These are phyloP conservation scores for Odocoileus hemionus DNA, from an alignment of 2,113 vertebrate species.

Conservation along the genomic window DNA sequence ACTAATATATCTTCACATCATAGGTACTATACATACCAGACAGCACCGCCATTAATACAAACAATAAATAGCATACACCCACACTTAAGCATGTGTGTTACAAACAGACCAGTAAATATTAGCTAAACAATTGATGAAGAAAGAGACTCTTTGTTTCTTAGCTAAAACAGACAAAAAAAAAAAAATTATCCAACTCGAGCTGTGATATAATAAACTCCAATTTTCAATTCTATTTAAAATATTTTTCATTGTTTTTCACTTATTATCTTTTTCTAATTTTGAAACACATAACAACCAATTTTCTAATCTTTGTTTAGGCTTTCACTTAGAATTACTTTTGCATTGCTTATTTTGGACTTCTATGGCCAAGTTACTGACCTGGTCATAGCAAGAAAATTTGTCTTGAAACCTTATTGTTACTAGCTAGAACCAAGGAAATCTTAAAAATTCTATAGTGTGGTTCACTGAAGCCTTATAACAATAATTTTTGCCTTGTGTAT, in stretches of 20 bases:
- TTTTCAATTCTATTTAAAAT: not conserved
- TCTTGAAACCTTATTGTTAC: not conserved
- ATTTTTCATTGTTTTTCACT: not conserved
- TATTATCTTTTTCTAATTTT: not conserved
- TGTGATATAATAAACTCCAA: not conserved
- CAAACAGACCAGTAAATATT: not conserved
- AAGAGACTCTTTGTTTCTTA: not conserved
- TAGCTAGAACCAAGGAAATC: not conserved
- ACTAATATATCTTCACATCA: not conserved
- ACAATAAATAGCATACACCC: not conserved
- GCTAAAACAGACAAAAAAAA: not conserved
- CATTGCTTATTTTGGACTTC: not conserved
- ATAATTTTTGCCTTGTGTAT: not conserved
- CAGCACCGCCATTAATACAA: not conserved
- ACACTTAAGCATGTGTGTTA: not conserved
- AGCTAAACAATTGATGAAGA: not conserved
- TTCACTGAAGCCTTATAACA: not conserved
- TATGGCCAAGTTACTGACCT: not conserved
- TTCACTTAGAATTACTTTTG: constrained; percentile 9
- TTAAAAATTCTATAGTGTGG: not conserved
- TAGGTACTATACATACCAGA: not conserved
- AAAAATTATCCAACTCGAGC: not conserved
- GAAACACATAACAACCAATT: not conserved
- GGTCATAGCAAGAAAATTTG: not conserved
- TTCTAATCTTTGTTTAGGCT: not conserved